phyloP scores from a whole-genome alignment of 1,140 invertebrate species.

The Notospermus geniculatus region DNA sequence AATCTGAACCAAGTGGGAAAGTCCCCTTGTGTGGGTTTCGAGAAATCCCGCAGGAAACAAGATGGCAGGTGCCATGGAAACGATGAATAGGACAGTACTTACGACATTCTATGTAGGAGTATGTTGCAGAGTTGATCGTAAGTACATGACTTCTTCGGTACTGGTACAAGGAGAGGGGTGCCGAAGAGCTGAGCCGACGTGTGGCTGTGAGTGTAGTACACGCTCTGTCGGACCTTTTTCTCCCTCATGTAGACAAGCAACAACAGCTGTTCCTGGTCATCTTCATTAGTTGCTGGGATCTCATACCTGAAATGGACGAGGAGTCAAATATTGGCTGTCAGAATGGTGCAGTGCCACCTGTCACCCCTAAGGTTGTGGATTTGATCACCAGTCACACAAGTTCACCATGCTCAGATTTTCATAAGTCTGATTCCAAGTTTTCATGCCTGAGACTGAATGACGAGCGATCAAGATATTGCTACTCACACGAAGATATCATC shows the following conservation, averaged over 20 bases:
- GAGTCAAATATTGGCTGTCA: too few species aligned
- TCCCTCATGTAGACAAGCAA: constrained; percentile 55
- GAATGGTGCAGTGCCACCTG: too few species aligned
- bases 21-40: too few species aligned
- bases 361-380: too few species aligned
- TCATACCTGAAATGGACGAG: constrained; percentile 48
- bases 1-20: too few species aligned
- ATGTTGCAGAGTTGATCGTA: constrained; percentile 46
- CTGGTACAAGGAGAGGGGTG: constrained; percentile 50
- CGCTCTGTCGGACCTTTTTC: constrained; percentile 30
- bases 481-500: constrained; percentile 61
- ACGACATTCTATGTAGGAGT: constrained; percentile 48
- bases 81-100: constrained; percentile 28
- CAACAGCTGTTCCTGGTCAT: constrained; percentile 35
- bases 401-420: too few species aligned
- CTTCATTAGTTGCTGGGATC: constrained; percentile 37
- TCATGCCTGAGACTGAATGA: too few species aligned
- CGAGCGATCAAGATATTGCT: too few species aligned
- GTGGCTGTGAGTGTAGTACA: not conserved
- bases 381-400: too few species aligned
- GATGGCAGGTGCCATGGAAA: too few species aligned
- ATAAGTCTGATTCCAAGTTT: too few species aligned
- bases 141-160: constrained; percentile 45
- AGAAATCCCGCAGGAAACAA: too few species aligned
- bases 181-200: constrained; percentile 47